Evolutionary conservation across 2,113 vertebrate genomes (phyloP).

Genomic region (Etia nguti): DNA sequence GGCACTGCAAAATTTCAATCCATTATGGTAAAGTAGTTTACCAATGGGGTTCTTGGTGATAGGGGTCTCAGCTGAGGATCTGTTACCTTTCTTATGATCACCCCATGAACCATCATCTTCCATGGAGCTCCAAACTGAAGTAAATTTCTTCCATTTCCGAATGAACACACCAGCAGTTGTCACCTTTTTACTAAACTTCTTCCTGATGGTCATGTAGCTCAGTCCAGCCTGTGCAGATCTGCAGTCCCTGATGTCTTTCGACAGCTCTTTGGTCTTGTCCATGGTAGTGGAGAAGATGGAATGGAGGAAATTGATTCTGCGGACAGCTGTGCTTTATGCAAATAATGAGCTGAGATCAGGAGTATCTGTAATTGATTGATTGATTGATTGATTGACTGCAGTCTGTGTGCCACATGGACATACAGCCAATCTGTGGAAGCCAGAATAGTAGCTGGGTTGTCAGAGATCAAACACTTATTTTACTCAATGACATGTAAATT

Average conservation of each 20-base stretch:
- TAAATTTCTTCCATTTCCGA: background rate
- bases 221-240: background rate
- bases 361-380: accelerated
- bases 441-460: background rate
- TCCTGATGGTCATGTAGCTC: background rate
- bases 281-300: background rate
- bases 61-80: background rate
- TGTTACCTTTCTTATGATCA: background rate
- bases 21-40: background rate
- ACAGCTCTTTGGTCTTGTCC: background rate
- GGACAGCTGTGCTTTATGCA: background rate
- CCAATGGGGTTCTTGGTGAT: background rate
- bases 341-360: background rate
- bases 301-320: background rate
- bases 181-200: background rate
- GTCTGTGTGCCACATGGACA: background rate
- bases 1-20: background rate
- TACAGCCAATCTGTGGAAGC: background rate
- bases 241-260: background rate
- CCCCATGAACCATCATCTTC: background rate
- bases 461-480: background rate
- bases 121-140: background rate
- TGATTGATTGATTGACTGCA: background rate
- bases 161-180: background rate
- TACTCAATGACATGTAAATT: background rate